Conservation (phyloP, 2,888 invertebrate genomes). For the Marronus borbonicus region DNA sequence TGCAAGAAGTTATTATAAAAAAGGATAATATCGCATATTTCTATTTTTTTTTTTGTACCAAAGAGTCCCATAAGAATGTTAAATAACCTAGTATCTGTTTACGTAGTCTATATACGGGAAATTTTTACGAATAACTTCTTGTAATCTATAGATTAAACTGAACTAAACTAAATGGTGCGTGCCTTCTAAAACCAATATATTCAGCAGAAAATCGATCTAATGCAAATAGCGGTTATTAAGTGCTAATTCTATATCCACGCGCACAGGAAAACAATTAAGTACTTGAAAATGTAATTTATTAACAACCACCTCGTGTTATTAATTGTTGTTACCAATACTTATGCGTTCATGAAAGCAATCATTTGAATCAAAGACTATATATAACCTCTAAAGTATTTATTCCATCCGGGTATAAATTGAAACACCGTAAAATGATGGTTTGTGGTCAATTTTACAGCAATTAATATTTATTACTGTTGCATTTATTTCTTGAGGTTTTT, state of each 20-base stretch:
- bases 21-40: no score
- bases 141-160: no score
- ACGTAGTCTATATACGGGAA: no score
- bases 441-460: background rate
- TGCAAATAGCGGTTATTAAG: background rate
- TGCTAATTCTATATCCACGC: background rate
- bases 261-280: constrained; percentile 11
- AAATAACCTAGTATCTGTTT: no score
- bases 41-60: no score
- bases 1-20: no score
- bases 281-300: background rate
- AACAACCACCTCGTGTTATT: constrained; percentile 3
- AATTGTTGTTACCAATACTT: constrained; percentile 1
- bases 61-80: no score
- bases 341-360: background rate
- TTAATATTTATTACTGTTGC: background rate
- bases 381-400: constrained; percentile 2
- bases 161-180: no score
- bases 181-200: no score
- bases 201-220: no score
- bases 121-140: no score
- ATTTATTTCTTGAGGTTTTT: background rate
- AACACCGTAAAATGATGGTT: background rate
- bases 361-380: background rate
- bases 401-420: background rate